Base-by-base conservation (phyloP, 1,140 invertebrate species). In the Dolichoris vasculosae region DNA sequence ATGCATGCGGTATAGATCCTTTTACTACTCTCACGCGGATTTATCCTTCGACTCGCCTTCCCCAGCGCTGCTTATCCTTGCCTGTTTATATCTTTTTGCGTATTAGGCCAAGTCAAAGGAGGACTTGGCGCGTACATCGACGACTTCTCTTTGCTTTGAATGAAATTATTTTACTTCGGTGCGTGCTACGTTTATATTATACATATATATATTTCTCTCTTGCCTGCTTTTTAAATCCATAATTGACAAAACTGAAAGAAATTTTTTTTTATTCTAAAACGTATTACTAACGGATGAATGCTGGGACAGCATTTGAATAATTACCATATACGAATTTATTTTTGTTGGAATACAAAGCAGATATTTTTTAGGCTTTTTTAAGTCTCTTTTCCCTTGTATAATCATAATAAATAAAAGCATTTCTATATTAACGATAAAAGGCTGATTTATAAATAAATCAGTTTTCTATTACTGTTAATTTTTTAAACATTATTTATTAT, bases 21-120 rank as follows among this genome's bases (percentile, higher is more conserved):
- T 64, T 9, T 40, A 35, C 20, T n/a, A 71, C 71, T 84, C 78
- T 79, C 83, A 79, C 73, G 87, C 51, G 85, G 86, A 89, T 89
- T 89, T 88, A 88, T 89, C 73, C 51, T 13, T 48, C 71, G 40
- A 40, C 59, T 6, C 83, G 51, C 87, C 85, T 82, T 67, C 73
- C 82, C 43, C 80, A 46, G 48, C 38, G 8, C 35, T n/a, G 63
- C 43, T 76, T 51, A 35, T 46, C 82, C 55, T 23, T 43, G 51
- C 32, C 2, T 35, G 43, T 17, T n/a, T 73, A 17, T n/a, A 59
- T 38, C 48, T 80, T 77, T 85, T 71, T 85, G 64, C 76, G 35
- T 40, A 71, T 84, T 78, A 79, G 20, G 35, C 17, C 63, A 26
- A 85, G 77, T 85, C 77, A 85, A 85, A 85, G 83, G 77, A 85